phyloP scores from a whole-genome alignment of 2,113 vertebrate species.

The Anarrhichthys ocellatus region DNA sequence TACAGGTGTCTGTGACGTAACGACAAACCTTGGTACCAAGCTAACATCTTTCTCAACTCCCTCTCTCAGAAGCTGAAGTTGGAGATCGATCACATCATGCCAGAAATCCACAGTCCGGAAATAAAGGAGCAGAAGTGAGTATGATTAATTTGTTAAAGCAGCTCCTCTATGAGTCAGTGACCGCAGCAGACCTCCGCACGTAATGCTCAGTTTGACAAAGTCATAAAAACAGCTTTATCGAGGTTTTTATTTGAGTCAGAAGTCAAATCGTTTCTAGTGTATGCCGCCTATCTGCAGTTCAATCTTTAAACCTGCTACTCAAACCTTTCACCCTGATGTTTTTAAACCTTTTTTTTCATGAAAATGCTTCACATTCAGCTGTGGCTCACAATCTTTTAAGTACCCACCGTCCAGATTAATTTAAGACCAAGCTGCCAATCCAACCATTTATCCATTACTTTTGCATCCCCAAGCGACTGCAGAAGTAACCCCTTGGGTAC shows the following conservation, averaged over 20 bases:
- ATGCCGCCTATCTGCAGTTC: background rate
- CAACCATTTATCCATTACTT: background rate
- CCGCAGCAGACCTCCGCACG: background rate
- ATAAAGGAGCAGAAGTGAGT: slow-evolving; percentile 85
- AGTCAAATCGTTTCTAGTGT: background rate
- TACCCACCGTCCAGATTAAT: background rate
- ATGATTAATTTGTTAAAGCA: background rate
- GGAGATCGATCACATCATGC: slow-evolving; percentile 83
- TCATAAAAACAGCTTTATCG: background rate
- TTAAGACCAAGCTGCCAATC: background rate
- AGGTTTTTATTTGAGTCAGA: background rate
- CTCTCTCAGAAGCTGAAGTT: slow-evolving; percentile 86
- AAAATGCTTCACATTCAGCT: background rate
- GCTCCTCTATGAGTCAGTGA: slow-evolving; percentile 20
- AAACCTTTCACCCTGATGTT: background rate
- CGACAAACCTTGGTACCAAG: background rate
- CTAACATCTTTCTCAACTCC: slow-evolving; percentile 16
- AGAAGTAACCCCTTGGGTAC: background rate
- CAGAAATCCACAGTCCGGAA: slow-evolving; percentile 84
- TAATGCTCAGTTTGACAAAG: background rate
- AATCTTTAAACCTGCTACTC: background rate
- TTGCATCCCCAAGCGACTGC: background rate
- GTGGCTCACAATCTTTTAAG: background rate
- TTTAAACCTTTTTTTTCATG: background rate
- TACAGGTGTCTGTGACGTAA: background rate